These are phyloP conservation scores for Hermatobates lingyangjiaoensis DNA, from an alignment of 1,140 invertebrate genomes.

Conservation along the genomic window DNA sequence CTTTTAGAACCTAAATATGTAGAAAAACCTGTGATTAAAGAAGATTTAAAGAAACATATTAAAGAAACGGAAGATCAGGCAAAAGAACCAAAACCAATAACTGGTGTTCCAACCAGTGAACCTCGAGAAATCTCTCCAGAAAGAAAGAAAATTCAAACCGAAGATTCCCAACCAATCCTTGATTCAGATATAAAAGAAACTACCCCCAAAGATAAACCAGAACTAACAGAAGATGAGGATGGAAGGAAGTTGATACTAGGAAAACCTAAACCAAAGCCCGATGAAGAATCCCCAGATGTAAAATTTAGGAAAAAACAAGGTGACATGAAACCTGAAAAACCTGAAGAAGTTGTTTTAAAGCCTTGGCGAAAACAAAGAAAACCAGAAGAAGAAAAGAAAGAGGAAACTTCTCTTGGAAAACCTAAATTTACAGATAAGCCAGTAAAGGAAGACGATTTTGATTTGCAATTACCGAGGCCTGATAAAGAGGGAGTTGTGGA, in stretches of 20 bases:
- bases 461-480: too few relatives aligned
- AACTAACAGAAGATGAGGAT: constrained; percentile 18
- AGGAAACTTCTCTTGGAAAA: constrained; percentile 11
- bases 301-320: constrained; percentile 26
- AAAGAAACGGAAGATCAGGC: constrained; percentile 15
- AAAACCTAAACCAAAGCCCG: constrained; percentile 23
- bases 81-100: constrained; percentile 16
- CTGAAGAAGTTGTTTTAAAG: constrained; percentile 18
- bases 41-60: constrained; percentile 10
- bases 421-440: constrained; percentile 15
- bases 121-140: constrained; percentile 13
- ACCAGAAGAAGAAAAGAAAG: constrained; percentile 15
- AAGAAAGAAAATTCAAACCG: constrained; percentile 13
- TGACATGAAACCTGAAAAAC: constrained; percentile 19
- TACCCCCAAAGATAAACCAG: constrained; percentile 15
- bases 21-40: constrained; percentile 12
- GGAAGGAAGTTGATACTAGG: constrained; percentile 25
- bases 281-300: constrained; percentile 23
- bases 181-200: constrained; percentile 18
- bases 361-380: constrained; percentile 17
- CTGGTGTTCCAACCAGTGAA: constrained; percentile 16
- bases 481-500: too few relatives aligned
- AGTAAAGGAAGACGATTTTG: too few relatives aligned
- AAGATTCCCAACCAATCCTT: constrained; percentile 16
- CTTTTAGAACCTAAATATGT: too few relatives aligned